Base-by-base conservation (phyloP, 1,140 invertebrate species). In the Helicoverpa zea region DNA sequence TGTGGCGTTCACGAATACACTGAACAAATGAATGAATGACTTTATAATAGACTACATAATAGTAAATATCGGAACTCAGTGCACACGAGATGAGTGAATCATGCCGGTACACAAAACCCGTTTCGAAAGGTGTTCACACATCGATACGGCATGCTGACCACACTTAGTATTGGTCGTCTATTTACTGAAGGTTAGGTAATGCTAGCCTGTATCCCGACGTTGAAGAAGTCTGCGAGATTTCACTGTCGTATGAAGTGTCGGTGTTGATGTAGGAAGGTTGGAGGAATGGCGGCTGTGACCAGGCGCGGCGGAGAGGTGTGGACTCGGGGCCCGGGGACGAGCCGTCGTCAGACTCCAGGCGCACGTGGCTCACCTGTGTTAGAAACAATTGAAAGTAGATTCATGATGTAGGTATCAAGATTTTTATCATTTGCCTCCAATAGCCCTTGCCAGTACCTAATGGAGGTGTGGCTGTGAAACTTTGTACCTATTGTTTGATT, bases 241-340 rank as follows among this genome's bases (percentile, higher is more conserved):
- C 97, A 84, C 97, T 97, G 88, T 98, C 97, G 96, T 97, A 98
- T 0, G 97, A 97, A 10, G 96, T 96, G 90, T 97, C 96, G 9
- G 95, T 87, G 89, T 87, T 81, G 35, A 83, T 70, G 86, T 80
- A 88, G 88, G 86, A 82, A 79, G 90, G 90, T 82, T 86, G 88
- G 49, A 88, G 89, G 29, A 92, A 84, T 13, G 90, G 91, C 3
- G 85, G 64, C 83, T 54, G 89, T 79, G 93, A 91, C 59, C 88
- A 90, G 18, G 90, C 85, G 47, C 91, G 88, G 7, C 92, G 86
- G 35, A 87, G 82, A 23, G 91, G 89, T 43, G 94, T 85, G 47
- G 85, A 77, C 56, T 91, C 89, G 18, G 85, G 68, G 14, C 89
- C 86, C 52, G 92, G 91, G 7, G 90, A 94, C 2, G 95, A 95